Evolutionary conservation across 35 echinoderm and acorn worm genomes (phyloP).

Genomic region (Patiria miniata): DNA sequence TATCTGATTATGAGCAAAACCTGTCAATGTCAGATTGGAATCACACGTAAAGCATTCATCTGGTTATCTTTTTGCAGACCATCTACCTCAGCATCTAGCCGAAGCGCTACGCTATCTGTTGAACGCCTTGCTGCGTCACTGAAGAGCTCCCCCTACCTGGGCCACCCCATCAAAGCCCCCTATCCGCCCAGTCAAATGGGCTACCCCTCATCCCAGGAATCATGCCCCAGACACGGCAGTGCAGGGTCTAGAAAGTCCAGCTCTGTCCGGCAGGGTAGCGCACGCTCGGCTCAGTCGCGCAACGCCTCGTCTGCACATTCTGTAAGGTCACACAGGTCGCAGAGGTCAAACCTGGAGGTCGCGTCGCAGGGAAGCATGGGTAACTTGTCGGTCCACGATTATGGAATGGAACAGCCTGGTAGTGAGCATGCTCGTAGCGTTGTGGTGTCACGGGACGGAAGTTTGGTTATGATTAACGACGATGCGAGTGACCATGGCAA

Average conservation of each 20-base stretch:
- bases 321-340: not conserved
- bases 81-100: slow-evolving; percentile 7
- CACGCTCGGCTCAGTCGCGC: not conserved
- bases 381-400: not conserved
- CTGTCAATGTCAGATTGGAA: no score
- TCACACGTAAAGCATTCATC: no score
- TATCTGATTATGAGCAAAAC: no score
- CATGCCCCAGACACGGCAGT: not conserved
- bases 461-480: not conserved
- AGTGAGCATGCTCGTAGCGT: not conserved
- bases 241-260: not conserved
- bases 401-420: not conserved
- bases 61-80: no score
- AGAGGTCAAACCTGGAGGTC: not conserved
- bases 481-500: not conserved
- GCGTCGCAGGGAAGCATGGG: not conserved
- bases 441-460: no score
- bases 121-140: slow-evolving; percentile 79
- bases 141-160: slow-evolving; percentile 71
- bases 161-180: slow-evolving; percentile 55
- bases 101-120: slow-evolving; percentile 61
- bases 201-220: slow-evolving; percentile 15
- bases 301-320: not conserved
- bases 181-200: slow-evolving; percentile 48
- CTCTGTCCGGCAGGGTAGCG: not conserved